Evolutionary conservation across 2,797 vertebrate genomes (phyloP).

Genomic region (Urosaurus nigricauda): DNA sequence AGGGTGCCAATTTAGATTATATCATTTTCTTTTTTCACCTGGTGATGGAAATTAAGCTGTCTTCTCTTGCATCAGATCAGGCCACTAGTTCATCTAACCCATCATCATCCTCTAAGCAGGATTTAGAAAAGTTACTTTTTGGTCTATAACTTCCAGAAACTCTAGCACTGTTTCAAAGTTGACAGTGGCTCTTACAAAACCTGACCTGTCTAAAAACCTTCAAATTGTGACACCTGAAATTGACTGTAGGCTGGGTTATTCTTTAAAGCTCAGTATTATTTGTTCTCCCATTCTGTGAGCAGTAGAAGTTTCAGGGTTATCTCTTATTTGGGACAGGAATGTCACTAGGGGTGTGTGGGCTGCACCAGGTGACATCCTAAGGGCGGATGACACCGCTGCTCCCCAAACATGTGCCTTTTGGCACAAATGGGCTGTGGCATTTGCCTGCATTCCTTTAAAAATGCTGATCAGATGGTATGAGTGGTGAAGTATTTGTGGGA

Average conservation of each 20-base stretch:
- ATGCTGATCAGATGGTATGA: no score
- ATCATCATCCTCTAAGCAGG: background rate
- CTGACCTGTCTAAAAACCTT: background rate
- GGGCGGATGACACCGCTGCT: no score
- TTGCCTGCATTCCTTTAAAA: no score
- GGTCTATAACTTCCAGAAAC: background rate
- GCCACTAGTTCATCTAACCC: background rate
- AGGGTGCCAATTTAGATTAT: constrained; percentile 14
- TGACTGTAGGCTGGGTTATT: background rate
- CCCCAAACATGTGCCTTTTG: no score
- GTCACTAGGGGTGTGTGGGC: no score
- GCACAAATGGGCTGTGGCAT: no score
- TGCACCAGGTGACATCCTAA: no score
- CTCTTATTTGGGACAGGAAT: no score
- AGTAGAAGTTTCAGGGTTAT: no score
- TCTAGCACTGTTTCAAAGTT: background rate
- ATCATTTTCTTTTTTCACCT: constrained; percentile 15
- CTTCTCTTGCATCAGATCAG: background rate
- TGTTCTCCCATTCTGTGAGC: background rate
- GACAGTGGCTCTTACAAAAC: background rate
- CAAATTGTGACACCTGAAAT: background rate
- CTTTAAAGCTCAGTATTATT: background rate
- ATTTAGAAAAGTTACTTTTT: background rate
- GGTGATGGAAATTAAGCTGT: background rate
- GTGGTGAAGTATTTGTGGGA: no score